phyloP scores from a whole-genome alignment of 2,113 vertebrate genomes.

The Chauna torquata region DNA sequence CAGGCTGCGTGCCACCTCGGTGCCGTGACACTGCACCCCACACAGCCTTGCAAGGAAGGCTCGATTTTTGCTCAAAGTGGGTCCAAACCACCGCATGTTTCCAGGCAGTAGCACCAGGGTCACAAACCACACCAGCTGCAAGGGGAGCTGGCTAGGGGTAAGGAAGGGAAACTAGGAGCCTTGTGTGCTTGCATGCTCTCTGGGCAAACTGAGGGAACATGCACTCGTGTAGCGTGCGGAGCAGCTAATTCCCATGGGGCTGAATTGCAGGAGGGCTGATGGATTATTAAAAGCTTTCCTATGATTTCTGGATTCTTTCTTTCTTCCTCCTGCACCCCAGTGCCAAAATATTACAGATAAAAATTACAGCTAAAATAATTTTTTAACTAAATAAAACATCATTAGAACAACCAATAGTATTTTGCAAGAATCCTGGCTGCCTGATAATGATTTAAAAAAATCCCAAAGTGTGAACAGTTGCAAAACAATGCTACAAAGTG shows the following conservation, averaged over 20 bases:
- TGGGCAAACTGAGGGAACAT: background rate
- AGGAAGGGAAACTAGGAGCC: background rate
- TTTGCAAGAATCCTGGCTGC: background rate
- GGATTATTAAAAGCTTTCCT: background rate
- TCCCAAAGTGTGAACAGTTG: background rate
- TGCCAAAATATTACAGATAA: background rate
- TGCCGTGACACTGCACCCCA: background rate
- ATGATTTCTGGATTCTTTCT: background rate
- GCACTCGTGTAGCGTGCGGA: rapidly evolving
- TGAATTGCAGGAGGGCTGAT: background rate
- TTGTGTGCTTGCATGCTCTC: background rate
- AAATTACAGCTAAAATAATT: background rate
- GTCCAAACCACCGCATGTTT: no score
- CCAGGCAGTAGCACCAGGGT: background rate
- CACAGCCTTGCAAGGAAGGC: background rate
- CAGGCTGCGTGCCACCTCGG: background rate
- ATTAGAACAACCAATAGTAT: background rate
- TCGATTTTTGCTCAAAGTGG: background rate
- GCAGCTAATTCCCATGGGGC: background rate
- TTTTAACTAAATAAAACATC: background rate
- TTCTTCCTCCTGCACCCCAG: background rate
- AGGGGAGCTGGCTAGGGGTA: background rate
- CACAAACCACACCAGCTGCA: background rate
- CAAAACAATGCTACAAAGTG: background rate
- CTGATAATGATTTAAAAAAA: background rate